Evolutionary conservation across 2,888 invertebrate species (phyloP), one percentile per base, ranked within the genome.

Genomic region (Catocala nupta): DNA sequence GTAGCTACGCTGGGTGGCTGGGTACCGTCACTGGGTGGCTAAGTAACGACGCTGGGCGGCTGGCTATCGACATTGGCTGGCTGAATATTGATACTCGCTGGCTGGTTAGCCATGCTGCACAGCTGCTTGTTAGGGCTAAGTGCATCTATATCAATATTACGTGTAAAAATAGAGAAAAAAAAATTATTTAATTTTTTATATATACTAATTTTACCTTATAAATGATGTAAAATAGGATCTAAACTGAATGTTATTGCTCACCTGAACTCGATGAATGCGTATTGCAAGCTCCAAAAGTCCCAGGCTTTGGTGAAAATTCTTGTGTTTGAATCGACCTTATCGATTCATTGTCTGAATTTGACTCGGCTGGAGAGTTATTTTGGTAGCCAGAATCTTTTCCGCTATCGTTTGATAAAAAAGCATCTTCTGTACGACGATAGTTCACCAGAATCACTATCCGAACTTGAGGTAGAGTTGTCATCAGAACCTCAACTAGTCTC

Each of bases 281-380:
- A 51, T 36, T 51, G 36, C 25, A n/a, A 51, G 51, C 39, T 51
- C n/a, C 36, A 51, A n/a, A 51, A n/a, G 51, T n/a, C 34, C 51
- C 51, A 51, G 51, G 11, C 8, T 51, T 36, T n/a, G n/a, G 51
- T 51, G 51, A 51, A 36, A 51, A 51, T 11, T 11, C 11, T 33
- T 49, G 10, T 16, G 25, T 25, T 25, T 33, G 10, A 25, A 25
- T 25, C 25, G 25, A 25, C 25, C 25, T 25, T 25, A 3, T 25
- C 4, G 25, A 3, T 25, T 33, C 49, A 16, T 33, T 33, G 49
- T 49, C 49, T 16, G 49, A 49, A 49, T 49, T n/a, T 33, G 49
- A 49, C 33, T 33, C 49, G 11, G 25, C 25, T 25, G 33, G 25
- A 33, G 10, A 49, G 16, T 49, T 25, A 16, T 5, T 49, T 33